These are phyloP conservation scores for Pipistrellus kuhlii DNA, from an alignment of 2,797 vertebrate genomes.

Conservation along the genomic window DNA sequence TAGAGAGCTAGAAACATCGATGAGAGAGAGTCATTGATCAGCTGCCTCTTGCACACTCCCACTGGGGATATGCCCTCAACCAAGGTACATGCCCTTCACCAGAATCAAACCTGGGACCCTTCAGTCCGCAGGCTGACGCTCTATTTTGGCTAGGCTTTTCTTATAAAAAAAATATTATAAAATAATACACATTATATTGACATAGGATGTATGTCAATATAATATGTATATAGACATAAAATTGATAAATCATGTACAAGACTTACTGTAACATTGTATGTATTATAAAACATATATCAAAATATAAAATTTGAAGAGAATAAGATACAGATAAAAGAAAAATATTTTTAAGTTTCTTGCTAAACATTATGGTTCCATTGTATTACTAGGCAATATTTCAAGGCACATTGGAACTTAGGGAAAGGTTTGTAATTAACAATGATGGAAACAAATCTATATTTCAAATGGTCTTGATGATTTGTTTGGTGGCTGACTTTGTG, in stretches of 20 bases:
- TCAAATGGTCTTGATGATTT: not conserved
- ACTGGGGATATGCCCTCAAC: no score
- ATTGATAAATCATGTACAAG: not conserved
- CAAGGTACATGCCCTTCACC: no score
- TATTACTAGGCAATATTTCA: not conserved
- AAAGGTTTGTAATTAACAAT: not conserved
- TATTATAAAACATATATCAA: constrained; percentile 17
- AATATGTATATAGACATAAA: not conserved
- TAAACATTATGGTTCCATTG: not conserved
- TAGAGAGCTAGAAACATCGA: no score
- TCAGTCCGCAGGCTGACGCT: no score
- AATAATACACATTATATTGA: no score
- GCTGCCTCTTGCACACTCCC: no score
- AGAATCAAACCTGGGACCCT: no score
- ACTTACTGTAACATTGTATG: not conserved
- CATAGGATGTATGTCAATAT: no score
- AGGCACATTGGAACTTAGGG: not conserved
- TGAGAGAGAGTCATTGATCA: no score
- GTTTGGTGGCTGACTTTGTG: not conserved
- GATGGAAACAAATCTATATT: not conserved
- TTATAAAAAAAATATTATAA: no score
- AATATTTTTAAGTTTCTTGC: constrained; percentile 15
- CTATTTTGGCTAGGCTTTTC: no score
- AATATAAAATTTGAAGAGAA: not conserved
- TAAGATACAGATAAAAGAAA: not conserved